Evolutionary conservation across 2,113 vertebrate genomes (phyloP).

Genomic region (Ptilorrhoa leucosticta): DNA sequence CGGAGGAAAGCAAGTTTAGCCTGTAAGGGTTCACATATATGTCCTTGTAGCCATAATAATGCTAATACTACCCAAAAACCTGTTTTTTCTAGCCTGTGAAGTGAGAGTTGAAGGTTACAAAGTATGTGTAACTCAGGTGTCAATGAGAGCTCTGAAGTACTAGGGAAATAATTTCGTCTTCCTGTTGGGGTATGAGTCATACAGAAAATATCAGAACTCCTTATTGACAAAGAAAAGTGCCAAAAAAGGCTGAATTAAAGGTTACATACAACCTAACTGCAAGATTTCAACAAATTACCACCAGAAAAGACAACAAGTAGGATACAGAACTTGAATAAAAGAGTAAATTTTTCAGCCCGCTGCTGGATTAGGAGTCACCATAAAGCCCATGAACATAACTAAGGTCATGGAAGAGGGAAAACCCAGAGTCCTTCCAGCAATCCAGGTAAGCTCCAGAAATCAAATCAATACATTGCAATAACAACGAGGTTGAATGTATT

Average conservation of each 20-base stretch:
- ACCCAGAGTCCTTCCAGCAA: neutral
- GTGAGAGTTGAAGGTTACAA: conserved; percentile 53
- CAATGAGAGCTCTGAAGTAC: conserved; percentile 36
- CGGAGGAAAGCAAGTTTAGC: neutral
- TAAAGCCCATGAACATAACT: neutral
- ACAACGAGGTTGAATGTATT: neutral
- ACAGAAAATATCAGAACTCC: conserved; percentile 67
- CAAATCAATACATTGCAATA: conserved; percentile 3
- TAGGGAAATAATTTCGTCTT: conserved; percentile 67
- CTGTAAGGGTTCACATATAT: neutral
- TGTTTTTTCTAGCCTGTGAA: neutral
- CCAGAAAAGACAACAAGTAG: conserved; percentile 58
- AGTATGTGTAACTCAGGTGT: conserved; percentile 41
- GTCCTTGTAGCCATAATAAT: conserved; percentile 20
- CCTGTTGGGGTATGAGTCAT: conserved; percentile 32
- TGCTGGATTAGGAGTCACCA: neutral
- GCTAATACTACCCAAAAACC: neutral
- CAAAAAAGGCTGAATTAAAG: conserved; percentile 92
- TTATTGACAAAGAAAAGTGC: conserved; percentile 86
- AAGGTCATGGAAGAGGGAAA: neutral
- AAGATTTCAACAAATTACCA: conserved; percentile 80
- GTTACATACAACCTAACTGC: conserved; percentile 82
- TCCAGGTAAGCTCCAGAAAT: neutral
- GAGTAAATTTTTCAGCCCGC: neutral
- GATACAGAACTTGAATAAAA: conserved; percentile 49